phyloP scores from a whole-genome alignment of 2,888 invertebrate species.

The Drosophila mulleri region DNA sequence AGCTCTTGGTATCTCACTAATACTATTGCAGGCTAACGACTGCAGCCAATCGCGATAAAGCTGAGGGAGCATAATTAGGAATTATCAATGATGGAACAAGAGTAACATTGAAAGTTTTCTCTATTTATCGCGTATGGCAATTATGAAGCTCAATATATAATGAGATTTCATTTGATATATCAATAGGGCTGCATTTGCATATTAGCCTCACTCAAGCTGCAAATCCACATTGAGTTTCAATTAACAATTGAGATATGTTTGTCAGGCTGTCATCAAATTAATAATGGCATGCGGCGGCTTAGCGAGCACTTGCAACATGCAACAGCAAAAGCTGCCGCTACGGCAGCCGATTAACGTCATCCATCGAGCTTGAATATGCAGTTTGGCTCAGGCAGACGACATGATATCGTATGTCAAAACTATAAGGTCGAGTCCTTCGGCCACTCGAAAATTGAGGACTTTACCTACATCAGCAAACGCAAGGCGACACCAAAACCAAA shows the following conservation, averaged over 20 bases:
- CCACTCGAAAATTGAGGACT: conserved; percentile 69
- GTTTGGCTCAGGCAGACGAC: conserved; percentile 45
- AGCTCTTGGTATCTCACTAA: not conserved
- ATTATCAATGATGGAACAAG: not conserved
- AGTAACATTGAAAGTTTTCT: not conserved
- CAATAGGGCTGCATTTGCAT: not conserved
- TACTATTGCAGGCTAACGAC: not conserved
- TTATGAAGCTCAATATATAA: not conserved
- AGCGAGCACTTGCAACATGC: conserved; percentile 16
- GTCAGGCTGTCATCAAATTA: not conserved
- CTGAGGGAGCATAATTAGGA: not conserved
- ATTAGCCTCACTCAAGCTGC: not conserved
- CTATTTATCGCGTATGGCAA: not conserved
- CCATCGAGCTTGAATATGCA: conserved; percentile 39
- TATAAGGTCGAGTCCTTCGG: conserved; percentile 77
- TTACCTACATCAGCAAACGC: conserved; percentile 70
- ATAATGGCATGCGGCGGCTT: conserved; percentile 29
- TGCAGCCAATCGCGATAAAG: not conserved
- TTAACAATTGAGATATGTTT: not conserved
- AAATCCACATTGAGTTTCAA: not conserved
- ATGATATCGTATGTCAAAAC: conserved; percentile 67
- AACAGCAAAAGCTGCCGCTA: not conserved
- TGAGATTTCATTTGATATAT: not conserved
- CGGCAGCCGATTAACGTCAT: conserved; percentile 70
- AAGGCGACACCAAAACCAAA: conserved; percentile 25